phyloP scores from a whole-genome alignment of 2,797 vertebrate species.

The Gymnopithys bicolor region DNA sequence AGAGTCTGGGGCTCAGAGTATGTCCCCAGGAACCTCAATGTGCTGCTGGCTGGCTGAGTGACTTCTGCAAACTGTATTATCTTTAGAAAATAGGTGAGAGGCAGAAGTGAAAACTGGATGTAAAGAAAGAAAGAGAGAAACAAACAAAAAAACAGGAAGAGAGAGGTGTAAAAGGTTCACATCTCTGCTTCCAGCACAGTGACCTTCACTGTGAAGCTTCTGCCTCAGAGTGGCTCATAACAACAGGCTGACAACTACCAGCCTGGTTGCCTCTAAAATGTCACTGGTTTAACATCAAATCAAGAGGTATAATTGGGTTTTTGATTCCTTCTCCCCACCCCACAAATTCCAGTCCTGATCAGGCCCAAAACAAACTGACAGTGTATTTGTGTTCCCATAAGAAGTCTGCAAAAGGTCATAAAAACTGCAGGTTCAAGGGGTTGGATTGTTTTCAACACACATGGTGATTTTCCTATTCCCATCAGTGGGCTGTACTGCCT shows the following conservation, averaged over 20 bases:
- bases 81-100: background rate
- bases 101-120: background rate
- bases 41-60: background rate
- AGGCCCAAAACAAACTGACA: background rate
- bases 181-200: conserved; percentile 12
- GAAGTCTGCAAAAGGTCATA: conserved; percentile 59
- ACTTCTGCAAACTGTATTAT: background rate
- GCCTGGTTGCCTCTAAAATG: conserved; percentile 71
- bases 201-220: conserved; percentile 72
- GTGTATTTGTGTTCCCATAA: conserved; percentile 43
- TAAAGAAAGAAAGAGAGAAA: background rate
- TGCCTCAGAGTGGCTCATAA: conserved; percentile 42
- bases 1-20: background rate
- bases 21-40: background rate
- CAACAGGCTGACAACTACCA: conserved; percentile 61
- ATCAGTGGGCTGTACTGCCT: background rate
- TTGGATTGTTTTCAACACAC: background rate
- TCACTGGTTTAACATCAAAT: conserved; percentile 76
- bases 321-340: background rate
- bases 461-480: background rate
- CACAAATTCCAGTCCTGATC: conserved; percentile 53
- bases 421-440: background rate
- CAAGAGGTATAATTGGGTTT: conserved; percentile 65
- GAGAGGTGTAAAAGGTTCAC: background rate
- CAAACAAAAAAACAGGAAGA: background rate